A percentile compares a stretch with the other conserved stretches of the same genome.
Evolutionary conservation across 1,140 invertebrate genomes (phyloP).

Genomic region (Drosophila insularis): DNA sequence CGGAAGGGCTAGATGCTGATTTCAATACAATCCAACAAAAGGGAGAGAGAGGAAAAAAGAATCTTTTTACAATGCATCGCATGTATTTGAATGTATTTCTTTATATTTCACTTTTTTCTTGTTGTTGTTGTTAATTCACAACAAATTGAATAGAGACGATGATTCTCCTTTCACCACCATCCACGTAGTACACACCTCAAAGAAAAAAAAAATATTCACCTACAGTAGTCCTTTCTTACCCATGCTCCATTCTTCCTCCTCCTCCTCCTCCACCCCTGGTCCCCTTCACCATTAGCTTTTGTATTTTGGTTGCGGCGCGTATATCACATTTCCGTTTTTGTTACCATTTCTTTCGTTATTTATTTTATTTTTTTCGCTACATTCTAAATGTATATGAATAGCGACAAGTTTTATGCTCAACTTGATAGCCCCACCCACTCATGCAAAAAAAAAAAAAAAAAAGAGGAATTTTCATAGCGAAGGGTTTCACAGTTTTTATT

Average conservation of each 20-base stretch:
- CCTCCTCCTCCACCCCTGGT: no score
- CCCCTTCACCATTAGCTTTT: conserved; percentile 61
- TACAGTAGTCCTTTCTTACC: conserved; percentile 23
- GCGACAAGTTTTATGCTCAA: conserved; percentile 77
- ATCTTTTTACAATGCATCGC: conserved; percentile 70
- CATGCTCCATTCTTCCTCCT: no score
- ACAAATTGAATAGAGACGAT: conserved; percentile 71
- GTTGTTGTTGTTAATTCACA: conserved; percentile 1
- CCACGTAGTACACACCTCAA: conserved; percentile 30
- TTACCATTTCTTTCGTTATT: conserved; percentile 61
- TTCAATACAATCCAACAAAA: conserved; percentile 49
- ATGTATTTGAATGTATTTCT: conserved; percentile 36
- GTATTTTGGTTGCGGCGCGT: conserved; percentile 63
- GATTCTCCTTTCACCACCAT: conserved; percentile 38
- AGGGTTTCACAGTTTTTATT: conserved; percentile 22
- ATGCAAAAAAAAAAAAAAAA: conserved; percentile 60
- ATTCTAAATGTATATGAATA: conserved; percentile 60
- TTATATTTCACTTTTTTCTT: conserved; percentile 57
- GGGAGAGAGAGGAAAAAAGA: conserved; percentile 41
- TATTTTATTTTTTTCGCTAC: conserved; percentile 6
- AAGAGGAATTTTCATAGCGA: conserved; percentile 18
- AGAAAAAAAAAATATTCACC: conserved; percentile 50
- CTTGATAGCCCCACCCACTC: conserved; percentile 59
- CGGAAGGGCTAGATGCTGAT: conserved; percentile 29
- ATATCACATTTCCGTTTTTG: conserved; percentile 80